Base-by-base conservation (phyloP, 1,140 invertebrate genomes). In the Oryzaephilus surinamensis region DNA sequence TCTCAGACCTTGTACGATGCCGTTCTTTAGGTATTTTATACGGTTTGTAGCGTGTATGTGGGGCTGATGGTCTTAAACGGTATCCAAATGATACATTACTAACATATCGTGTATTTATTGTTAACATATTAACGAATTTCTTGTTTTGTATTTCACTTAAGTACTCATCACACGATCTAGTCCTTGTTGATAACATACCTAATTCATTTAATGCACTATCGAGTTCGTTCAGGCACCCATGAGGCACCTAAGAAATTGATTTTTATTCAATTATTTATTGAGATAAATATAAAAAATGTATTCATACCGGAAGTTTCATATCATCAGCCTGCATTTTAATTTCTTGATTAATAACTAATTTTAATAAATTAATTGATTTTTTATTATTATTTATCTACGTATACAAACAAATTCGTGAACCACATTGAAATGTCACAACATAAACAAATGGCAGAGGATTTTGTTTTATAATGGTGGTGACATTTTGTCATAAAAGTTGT, bases 1-100 rank as follows among this genome's bases (percentile, higher is more conserved):
- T 74, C 50, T 74, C 72, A 54, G 71, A 73, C 52, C 67, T 69
- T 38, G 72, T 74, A 56, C 71, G 58, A 44, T 68, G 67, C 41
- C 72, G 58, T 34, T 71, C 63, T 14, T 39, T 45, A n/a, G n/a
- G n/a, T 24, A 53, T 31, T 11, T 38, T 38, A 37, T 62, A 62
- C 5, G 60, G 60, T 42, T 56, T 60, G 29, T 52, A 54, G 8
- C 60, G 40, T 6, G 46, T 41, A 33, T 52, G 45, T 2, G 50
- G 44, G 6, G 52, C 45, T 11, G 41, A 39, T 16, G 54, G 52
- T 39, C 67, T 68, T 57, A 71, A 67, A 43, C 65, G 66, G 48
- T 70, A 70, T 0, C 70, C 71, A 35, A 73, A 67, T 8, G 69
- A 70, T 29, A 72, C 70, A 46, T 71, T 72, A 11, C 69, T 72